Percentiles rank a stretch among this genome's conserved stretches.
Evolutionary conservation across 2,113 vertebrate species (phyloP).

Genomic region (Bubalus kerabau): DNA sequence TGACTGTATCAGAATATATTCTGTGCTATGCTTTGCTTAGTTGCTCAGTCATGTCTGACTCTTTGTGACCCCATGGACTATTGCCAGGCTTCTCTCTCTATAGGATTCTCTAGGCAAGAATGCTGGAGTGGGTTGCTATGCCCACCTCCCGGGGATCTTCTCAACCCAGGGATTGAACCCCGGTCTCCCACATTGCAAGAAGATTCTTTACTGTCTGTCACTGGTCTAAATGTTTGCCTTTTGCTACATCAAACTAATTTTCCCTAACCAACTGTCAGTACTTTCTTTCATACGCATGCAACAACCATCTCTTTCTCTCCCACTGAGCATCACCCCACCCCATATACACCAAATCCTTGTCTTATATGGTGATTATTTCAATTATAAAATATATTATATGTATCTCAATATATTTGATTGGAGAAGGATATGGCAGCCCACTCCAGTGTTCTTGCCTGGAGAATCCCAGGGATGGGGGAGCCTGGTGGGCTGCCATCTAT

Average conservation of each 20-base stretch:
- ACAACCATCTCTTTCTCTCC: no score
- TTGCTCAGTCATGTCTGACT: background rate
- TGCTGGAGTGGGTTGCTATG: background rate
- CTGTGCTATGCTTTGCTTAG: background rate
- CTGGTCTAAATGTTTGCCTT: background rate
- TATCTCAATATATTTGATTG: background rate
- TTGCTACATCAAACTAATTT: background rate
- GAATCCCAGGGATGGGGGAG: background rate
- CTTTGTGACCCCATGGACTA: background rate
- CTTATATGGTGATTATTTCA: background rate
- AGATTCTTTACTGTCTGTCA: background rate
- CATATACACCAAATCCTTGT: background rate
- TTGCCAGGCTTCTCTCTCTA: background rate
- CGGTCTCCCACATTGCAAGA: background rate
- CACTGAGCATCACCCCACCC: background rate
- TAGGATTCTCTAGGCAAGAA: background rate
- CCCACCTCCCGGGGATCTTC: background rate
- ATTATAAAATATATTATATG: background rate
- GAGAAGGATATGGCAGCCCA: background rate
- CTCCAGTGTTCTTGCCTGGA: background rate
- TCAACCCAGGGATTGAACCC: background rate
- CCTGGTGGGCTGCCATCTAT: background rate
- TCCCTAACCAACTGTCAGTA: background rate
- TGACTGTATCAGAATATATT: background rate
- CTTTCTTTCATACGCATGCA: background rate